Conservation (phyloP, 2,113 vertebrate species). For the Diglossa brunneiventris region DNA sequence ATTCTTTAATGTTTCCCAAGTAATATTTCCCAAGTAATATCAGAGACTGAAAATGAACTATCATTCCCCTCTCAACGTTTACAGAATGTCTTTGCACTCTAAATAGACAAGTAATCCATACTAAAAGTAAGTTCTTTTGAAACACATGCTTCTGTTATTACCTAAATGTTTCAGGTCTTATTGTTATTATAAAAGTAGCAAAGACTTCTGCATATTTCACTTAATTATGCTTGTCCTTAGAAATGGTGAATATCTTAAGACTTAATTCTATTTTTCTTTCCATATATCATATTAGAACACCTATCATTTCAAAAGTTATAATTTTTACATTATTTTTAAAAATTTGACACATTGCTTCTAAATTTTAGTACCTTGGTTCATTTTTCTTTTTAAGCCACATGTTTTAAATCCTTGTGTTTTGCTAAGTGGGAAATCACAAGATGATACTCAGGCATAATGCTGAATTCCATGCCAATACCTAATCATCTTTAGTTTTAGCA, state of each 20-base stretch:
- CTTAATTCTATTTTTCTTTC: not conserved
- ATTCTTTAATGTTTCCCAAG: not conserved
- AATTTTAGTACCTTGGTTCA: not conserved
- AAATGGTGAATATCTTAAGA: not conserved
- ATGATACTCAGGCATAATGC: not conserved
- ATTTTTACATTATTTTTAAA: not conserved
- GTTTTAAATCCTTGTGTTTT: not conserved
- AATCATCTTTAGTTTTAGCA: not conserved
- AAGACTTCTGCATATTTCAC: not conserved
- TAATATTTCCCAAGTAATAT: not conserved
- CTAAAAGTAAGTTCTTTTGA: not conserved
- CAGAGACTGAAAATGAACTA: not conserved
- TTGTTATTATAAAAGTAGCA: not conserved
- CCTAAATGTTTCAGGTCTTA: not conserved
- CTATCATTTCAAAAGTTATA: not conserved
- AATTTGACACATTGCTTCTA: not conserved
- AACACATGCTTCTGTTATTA: not conserved
- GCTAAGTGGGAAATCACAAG: not conserved
- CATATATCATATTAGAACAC: not conserved
- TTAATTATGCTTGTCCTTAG: not conserved
- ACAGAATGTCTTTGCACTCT: not conserved
- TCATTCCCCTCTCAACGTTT: not conserved
- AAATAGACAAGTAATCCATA: not conserved
- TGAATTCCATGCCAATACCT: not conserved
- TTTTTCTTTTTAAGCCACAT: not conserved